Evolutionary conservation across 1,140 invertebrate species (phyloP), one percentile per base, ranked within the genome.

Genomic region (Drosophila tristis): DNA sequence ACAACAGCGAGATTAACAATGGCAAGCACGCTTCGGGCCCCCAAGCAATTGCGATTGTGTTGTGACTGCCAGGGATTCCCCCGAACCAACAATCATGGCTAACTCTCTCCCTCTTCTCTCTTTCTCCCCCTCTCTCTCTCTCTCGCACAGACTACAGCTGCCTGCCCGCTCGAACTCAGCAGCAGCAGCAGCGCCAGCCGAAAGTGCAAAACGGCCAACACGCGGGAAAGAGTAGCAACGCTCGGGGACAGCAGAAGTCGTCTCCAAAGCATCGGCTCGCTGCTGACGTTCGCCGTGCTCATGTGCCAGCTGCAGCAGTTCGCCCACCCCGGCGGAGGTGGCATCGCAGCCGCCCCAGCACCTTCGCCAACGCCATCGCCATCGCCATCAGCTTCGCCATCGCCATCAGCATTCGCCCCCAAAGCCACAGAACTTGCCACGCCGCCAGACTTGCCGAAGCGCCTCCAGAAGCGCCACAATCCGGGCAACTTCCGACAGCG

Each of bases 151-250:
- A 82, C 78, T 65, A 78, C 64, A 81, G 71, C 77, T 86, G 80
- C 50, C 78, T 59, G 72, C 31, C 58, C 47, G 72, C 76, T 63
- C 25, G 35, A 43, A 53, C 64, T 56, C 57, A 80, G 42, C 65
- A 76, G 44, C 51, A 57, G 50, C 43, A 76, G 26, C 16, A 65
- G 29, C 49, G 55, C 44, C 43, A 29, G 51, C 13, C 58, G 48
- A 55, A 68, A 45, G 62, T 65, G 11, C 81, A 87, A 72, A 67
- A 87, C 82, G 84, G 82, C 78, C 60, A 76, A 66, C 50, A 50
- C 64, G 53, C 59, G 66, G 57, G 54, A 48, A 44, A 54, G 56
- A 62, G 35, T 26, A 68, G 23, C 45, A 66, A 51, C 75, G 70
- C 65, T n/a, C 49, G 29, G 65, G 62, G 25, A 43, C 25, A 42